A percentile compares a stretch with the other conserved stretches of the same genome.
phyloP scores from a whole-genome alignment of 1,140 invertebrate species.

The Oryctes rhinoceros region DNA sequence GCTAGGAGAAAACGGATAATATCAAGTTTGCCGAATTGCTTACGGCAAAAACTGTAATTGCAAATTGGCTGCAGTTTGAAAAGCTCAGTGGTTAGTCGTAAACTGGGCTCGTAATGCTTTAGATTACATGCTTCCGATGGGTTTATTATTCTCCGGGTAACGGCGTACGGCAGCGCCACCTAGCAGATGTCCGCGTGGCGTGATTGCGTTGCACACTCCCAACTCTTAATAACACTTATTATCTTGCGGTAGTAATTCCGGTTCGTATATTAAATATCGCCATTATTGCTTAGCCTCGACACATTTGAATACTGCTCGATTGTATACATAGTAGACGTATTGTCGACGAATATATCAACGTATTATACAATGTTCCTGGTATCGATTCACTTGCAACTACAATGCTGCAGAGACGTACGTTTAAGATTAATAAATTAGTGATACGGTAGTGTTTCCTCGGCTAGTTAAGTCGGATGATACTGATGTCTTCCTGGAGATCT shows the following conservation, averaged over 20 bases:
- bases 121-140: slow-evolving; percentile 51
- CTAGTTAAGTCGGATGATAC: too few relatives aligned
- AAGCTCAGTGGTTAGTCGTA: slow-evolving; percentile 51
- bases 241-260: background rate
- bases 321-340: background rate
- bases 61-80: slow-evolving; percentile 51
- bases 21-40: slow-evolving; percentile 53
- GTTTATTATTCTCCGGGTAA: slow-evolving; percentile 49
- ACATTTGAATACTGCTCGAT: background rate
- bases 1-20: slow-evolving; percentile 43
- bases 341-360: background rate
- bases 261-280: background rate
- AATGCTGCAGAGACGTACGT: too few relatives aligned
- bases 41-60: slow-evolving; percentile 52
- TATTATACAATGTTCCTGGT: too few relatives aligned
- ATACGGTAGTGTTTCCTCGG: too few relatives aligned
- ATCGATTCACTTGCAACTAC: too few relatives aligned
- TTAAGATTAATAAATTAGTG: too few relatives aligned
- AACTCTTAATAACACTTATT: slow-evolving; percentile 31
- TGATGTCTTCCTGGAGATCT: too few relatives aligned
- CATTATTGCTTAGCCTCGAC: background rate
- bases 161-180: slow-evolving; percentile 40
- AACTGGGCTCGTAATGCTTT: slow-evolving; percentile 50
- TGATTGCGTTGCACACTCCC: slow-evolving; percentile 22
- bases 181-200: background rate